phyloP scores from a whole-genome alignment of 2,888 invertebrate genomes.

The Aphodius granarius region DNA sequence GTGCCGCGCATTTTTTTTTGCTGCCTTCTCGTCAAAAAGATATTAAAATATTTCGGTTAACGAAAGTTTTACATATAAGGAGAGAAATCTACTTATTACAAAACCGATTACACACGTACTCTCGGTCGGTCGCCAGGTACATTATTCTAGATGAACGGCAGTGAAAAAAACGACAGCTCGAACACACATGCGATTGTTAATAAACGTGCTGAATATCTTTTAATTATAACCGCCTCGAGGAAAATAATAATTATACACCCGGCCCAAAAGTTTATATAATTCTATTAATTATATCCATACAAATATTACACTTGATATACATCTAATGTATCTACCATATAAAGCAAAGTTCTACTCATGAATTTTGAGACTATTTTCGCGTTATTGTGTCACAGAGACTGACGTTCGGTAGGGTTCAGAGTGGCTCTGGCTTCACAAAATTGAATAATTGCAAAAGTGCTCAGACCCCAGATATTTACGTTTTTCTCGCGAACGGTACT shows the following conservation, averaged over 20 bases:
- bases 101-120: constrained; percentile 26
- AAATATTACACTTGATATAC: neutral
- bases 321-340: no score
- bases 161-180: neutral
- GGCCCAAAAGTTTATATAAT: constrained; percentile 5
- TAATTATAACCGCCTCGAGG: neutral
- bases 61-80: constrained; percentile 38
- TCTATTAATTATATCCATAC: neutral
- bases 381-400: no score
- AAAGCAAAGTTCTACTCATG: no score
- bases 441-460: no score
- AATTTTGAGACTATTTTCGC: no score
- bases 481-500: no score
- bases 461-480: no score
- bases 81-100: constrained; percentile 36
- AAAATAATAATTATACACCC: constrained; percentile 3
- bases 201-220: constrained; percentile 6
- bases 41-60: constrained; percentile 34
- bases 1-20: neutral
- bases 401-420: no score
- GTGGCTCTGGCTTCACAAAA: no score
- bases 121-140: neutral
- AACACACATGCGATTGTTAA: constrained; percentile 8
- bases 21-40: constrained; percentile 23
- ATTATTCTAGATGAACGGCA: constrained; percentile 10